Evolutionary conservation across 2,888 invertebrate genomes (phyloP).

Genomic region (Drosophila infuscata): DNA sequence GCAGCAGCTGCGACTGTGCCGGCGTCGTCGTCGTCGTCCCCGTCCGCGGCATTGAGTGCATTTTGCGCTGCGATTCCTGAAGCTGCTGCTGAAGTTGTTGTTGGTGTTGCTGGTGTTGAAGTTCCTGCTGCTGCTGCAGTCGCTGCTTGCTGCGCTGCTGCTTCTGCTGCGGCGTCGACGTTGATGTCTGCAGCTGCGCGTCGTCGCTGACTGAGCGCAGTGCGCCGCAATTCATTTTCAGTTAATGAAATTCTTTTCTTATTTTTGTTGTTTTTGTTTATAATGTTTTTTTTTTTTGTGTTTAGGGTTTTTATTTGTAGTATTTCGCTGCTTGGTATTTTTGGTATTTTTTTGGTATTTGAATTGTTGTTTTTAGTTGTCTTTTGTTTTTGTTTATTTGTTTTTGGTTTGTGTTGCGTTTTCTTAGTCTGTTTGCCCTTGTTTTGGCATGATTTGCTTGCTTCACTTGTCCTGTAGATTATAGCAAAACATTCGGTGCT

Average conservation of each 20-base stretch:
- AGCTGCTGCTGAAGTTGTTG: conserved; percentile 26
- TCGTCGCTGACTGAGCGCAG: conserved; percentile 82
- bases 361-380: conserved; percentile 24
- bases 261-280: conserved; percentile 21
- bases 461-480: conserved; percentile 41
- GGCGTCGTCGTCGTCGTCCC: conserved; percentile 27
- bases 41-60: conserved; percentile 72
- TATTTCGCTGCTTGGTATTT: conserved; percentile 39
- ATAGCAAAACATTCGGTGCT: conserved; percentile 3
- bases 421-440: conserved; percentile 49
- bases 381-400: conserved; percentile 28
- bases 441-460: conserved; percentile 50
- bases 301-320: conserved; percentile 10
- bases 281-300: conserved; percentile 12
- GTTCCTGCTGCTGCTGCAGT: conserved; percentile 26
- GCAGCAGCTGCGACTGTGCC: conserved; percentile 21
- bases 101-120: conserved; percentile 39
- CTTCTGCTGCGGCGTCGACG: conserved; percentile 29
- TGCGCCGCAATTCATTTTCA: conserved; percentile 84
- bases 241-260: conserved; percentile 1
- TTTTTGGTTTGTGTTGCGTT: conserved; percentile 52
- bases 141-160: conserved; percentile 40
- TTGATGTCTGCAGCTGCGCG: conserved; percentile 56
- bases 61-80: conserved; percentile 51
- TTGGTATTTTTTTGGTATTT: conserved; percentile 61